Conservation (phyloP, 2,888 invertebrate species). For the Entomobrya proxima region DNA sequence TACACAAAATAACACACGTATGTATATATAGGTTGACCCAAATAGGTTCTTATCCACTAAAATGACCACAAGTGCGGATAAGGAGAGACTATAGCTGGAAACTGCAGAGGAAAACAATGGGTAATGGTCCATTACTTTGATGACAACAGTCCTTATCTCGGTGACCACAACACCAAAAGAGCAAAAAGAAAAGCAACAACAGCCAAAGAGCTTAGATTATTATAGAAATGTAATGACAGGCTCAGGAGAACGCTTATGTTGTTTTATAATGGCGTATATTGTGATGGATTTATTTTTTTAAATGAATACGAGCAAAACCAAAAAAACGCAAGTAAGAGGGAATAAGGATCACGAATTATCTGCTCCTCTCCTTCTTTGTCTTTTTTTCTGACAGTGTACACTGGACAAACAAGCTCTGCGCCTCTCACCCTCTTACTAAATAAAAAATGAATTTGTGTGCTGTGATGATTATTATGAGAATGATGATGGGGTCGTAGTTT, state of each 20-base stretch:
- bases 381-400: neutral
- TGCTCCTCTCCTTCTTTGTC: neutral
- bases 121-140: conserved; percentile 30
- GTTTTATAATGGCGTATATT: neutral
- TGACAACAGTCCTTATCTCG: neutral
- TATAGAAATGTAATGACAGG: neutral
- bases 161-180: conserved; percentile 10
- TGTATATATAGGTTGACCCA: conserved; percentile 25
- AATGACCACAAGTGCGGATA: conserved; percentile 21
- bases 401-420: neutral
- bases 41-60: conserved; percentile 21
- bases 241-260: neutral
- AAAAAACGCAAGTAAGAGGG: neutral
- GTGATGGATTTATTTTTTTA: conserved; percentile 20
- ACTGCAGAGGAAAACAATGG: conserved; percentile 9
- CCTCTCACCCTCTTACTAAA: neutral
- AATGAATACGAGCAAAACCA: conserved; percentile 1
- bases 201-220: neutral
- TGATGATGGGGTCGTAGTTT: neutral
- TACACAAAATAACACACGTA: neutral
- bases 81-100: neutral
- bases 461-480: too few relatives aligned
- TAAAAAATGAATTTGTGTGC: neutral
- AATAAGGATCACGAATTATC: too few relatives aligned
- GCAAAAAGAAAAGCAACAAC: too few relatives aligned